Evolutionary conservation across 1,140 invertebrate genomes (phyloP), one percentile per base, ranked within the genome.

Genomic region (Euschistus heros): DNA sequence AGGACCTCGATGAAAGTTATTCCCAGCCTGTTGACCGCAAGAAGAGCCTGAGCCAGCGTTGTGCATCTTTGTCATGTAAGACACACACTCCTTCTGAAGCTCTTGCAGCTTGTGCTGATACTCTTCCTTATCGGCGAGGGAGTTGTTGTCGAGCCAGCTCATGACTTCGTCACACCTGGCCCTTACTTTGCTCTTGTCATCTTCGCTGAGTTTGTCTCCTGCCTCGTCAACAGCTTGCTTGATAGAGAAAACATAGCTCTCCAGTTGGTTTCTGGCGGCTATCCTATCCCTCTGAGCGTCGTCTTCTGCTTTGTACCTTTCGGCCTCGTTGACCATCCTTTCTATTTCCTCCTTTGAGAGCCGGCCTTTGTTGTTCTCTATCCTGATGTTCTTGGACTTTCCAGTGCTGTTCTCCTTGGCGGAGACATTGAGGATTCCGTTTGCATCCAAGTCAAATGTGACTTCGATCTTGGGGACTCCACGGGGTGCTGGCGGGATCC

Each of bases 181-280:
- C 5, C 69, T 71, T 63, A 78, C 74, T 4, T 66, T 68, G 18
- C 67, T 69, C 46, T 75, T 76, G 62, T 82, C 81, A 26, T 71
- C 57, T 0, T 74, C 72, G 0, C 64, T 72, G 13, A 82, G 64
- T 66, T 73, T 75, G 5, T 71, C 70, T 10, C 74, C 68, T 46
- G 73, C 73, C 0, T 79, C 76, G n/a, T 78, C 71, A 0, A 80
- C 71, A 10, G 76, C 78, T 71, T 75, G 74, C 75, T 92, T 92
- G 72, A 88, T 88, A 68, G 80, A 86, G 80, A 84, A 93, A 26
- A 88, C 79, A 73, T 94, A 94, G 24, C 82, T 80, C 75, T 95
- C 92, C n/a, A 94, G 77, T 64, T 81, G 79, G 73, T 95, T 95
- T 69, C 89, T 86, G 2, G 84, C 77, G 61, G 80, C 73, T 15